Percentiles rank a stretch among this genome's conserved stretches.
These are phyloP conservation scores for Drosophila ezoana DNA, from an alignment of 2,888 invertebrate species.

Conservation along the genomic window DNA sequence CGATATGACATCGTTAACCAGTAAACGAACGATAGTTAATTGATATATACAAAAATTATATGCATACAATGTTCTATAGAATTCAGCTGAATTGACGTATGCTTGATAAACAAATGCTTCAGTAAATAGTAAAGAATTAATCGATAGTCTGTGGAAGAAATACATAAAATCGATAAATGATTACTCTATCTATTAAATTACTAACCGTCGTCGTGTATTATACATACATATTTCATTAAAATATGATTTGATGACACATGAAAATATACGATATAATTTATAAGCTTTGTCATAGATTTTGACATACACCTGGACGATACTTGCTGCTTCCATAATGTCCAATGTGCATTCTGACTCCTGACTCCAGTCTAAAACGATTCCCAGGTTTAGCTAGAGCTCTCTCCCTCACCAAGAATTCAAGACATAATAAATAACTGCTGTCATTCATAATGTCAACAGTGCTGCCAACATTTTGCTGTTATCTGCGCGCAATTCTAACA, in stretches of 20 bases:
- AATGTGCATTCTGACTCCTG: conserved; percentile 10
- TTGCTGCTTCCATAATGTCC: conserved; percentile 26
- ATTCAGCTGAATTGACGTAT: no score
- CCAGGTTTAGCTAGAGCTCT: conserved; percentile 32
- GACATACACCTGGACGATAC: conserved; percentile 11
- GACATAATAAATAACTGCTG: conserved; percentile 81
- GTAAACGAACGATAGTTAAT: no score
- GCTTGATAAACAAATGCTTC: no score
- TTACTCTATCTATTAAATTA: no score
- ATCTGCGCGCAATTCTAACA: conserved; percentile 78
- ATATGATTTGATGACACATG: conserved; percentile 6
- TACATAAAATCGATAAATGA: no score
- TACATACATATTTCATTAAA: background rate
- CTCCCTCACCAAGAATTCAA: conserved; percentile 40
- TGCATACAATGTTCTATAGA: no score
- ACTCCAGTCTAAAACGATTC: conserved; percentile 29
- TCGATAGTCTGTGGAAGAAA: no score
- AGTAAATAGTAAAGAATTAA: no score
- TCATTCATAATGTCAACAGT: conserved; percentile 80
- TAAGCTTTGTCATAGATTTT: conserved; percentile 11
- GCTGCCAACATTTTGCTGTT: conserved; percentile 80
- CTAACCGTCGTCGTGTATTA: no score
- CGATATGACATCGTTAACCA: no score
- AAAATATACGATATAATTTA: conserved; percentile 24
- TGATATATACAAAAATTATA: no score